Evolutionary conservation across 2,888 invertebrate genomes (phyloP).

Genomic region (Acrocyrtus sp.): DNA sequence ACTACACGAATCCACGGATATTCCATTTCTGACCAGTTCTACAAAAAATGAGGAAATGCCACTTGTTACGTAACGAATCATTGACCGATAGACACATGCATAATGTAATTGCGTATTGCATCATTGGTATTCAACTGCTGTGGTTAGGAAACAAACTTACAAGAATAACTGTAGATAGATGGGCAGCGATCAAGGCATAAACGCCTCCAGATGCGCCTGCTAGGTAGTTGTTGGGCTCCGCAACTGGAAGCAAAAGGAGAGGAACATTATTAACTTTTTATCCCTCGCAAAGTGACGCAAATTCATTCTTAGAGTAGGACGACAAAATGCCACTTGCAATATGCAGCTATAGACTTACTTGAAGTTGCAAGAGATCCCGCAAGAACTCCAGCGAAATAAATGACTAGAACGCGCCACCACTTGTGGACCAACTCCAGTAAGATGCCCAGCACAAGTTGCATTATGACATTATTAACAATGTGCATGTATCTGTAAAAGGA

Average conservation of each 20-base stretch:
- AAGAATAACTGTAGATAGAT: slow-evolving; percentile 91
- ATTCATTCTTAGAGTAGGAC: too few relatives aligned
- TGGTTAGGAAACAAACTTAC: too few relatives aligned
- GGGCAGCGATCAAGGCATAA: slow-evolving; percentile 92
- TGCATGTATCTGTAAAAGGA: slow-evolving; percentile 77
- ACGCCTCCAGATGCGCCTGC: slow-evolving; percentile 94
- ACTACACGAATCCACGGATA: slow-evolving; percentile 74
- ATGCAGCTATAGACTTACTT: slow-evolving; percentile 8
- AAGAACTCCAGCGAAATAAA: slow-evolving; percentile 85
- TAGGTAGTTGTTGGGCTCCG: slow-evolving; percentile 81
- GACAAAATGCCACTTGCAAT: not conserved
- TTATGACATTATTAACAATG: slow-evolving; percentile 87
- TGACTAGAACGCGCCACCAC: slow-evolving; percentile 91
- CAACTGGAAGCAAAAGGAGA: slow-evolving; percentile 78
- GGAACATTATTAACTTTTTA: not conserved
- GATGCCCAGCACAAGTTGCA: slow-evolving; percentile 92
- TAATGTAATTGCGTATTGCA: not conserved
- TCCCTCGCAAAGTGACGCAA: too few relatives aligned
- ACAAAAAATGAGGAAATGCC: slow-evolving; percentile 65
- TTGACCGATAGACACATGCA: too few relatives aligned
- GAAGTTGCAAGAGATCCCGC: slow-evolving; percentile 87
- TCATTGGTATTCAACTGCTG: not conserved
- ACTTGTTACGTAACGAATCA: too few relatives aligned
- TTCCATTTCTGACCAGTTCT: slow-evolving; percentile 99
- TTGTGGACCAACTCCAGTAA: slow-evolving; percentile 96